Evolutionary conservation across 64 coral and sea anemone genomes (phyloP).

Genomic region (Stylophora pistillata): DNA sequence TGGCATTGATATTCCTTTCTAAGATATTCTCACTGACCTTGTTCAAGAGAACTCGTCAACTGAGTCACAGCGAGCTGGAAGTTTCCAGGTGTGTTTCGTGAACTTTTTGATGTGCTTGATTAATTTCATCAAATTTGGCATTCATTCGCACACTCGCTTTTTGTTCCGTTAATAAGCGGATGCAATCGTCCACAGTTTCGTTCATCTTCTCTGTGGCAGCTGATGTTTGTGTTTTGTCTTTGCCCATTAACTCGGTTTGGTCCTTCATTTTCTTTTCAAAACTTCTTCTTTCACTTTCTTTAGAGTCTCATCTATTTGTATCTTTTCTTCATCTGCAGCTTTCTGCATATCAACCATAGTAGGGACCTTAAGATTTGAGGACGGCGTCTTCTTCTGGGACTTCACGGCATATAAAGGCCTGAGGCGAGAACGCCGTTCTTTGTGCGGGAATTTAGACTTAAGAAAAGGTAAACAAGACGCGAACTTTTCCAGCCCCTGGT

Average conservation of each 20-base stretch:
- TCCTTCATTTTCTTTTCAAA: slow-evolving; percentile 11
- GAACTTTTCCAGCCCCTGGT: too few species aligned
- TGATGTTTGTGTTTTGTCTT: not conserved
- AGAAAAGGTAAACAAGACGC: too few species aligned
- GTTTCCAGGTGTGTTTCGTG: slow-evolving; percentile 23
- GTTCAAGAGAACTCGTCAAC: not conserved
- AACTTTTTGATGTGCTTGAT: slow-evolving; percentile 11
- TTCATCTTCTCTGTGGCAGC: not conserved
- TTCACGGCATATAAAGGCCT: too few species aligned
- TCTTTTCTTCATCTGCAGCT: slow-evolving; percentile 2
- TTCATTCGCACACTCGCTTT: not conserved
- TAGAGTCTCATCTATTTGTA: not conserved
- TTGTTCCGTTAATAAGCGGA: not conserved
- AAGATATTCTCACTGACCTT: slow-evolving; percentile 4
- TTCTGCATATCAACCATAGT: slow-evolving; percentile 16
- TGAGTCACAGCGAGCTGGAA: slow-evolving; percentile 1
- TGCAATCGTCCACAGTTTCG: not conserved
- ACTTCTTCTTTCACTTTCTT: not conserved
- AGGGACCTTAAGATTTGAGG: too few species aligned
- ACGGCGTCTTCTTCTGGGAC: too few species aligned
- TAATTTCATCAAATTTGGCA: not conserved
- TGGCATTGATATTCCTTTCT: not conserved
- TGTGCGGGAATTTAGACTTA: too few species aligned
- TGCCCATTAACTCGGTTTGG: not conserved
- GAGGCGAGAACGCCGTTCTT: too few species aligned